A percentile compares a stretch with the other conserved stretches of the same genome.
Conservation (phyloP, 23 tunicate genomes). For the Styela clava region DNA sequence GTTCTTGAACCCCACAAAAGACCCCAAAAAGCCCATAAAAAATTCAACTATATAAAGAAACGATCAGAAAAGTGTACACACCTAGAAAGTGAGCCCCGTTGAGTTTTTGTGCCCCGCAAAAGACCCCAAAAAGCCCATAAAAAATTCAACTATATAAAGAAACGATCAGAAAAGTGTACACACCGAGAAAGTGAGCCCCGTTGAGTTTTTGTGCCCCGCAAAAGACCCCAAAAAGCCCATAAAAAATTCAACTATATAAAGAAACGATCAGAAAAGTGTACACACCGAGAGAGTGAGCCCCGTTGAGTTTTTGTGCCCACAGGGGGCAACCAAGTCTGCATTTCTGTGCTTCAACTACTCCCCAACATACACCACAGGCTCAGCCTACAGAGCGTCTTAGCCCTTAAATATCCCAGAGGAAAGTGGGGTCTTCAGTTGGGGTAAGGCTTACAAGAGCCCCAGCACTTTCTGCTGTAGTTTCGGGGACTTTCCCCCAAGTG, state of each 20-base stretch:
- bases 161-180: too few relatives aligned
- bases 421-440: slow-evolving; percentile 11
- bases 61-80: too few relatives aligned
- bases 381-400: slow-evolving; percentile 11
- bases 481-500: slow-evolving; percentile 83
- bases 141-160: too few relatives aligned
- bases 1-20: too few relatives aligned
- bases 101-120: too few relatives aligned
- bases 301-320: slow-evolving; percentile 44
- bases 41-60: too few relatives aligned
- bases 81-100: too few relatives aligned
- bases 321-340: slow-evolving; percentile 16
- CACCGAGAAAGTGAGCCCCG: slow-evolving; percentile 70
- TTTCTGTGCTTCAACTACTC: slow-evolving; percentile 52
- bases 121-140: too few relatives aligned
- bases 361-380: slow-evolving; percentile 41
- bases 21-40: too few relatives aligned
- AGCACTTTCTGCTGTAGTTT: slow-evolving; percentile 60
- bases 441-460: slow-evolving; percentile 15
- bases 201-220: slow-evolving; percentile 41
- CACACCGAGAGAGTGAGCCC: slow-evolving; percentile 65
- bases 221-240: too few relatives aligned
- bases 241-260: too few relatives aligned
- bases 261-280: too few relatives aligned
- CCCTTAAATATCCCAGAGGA: background rate